phyloP scores from a whole-genome alignment of 2,797 vertebrate species.

The Eremophila alpestris region DNA sequence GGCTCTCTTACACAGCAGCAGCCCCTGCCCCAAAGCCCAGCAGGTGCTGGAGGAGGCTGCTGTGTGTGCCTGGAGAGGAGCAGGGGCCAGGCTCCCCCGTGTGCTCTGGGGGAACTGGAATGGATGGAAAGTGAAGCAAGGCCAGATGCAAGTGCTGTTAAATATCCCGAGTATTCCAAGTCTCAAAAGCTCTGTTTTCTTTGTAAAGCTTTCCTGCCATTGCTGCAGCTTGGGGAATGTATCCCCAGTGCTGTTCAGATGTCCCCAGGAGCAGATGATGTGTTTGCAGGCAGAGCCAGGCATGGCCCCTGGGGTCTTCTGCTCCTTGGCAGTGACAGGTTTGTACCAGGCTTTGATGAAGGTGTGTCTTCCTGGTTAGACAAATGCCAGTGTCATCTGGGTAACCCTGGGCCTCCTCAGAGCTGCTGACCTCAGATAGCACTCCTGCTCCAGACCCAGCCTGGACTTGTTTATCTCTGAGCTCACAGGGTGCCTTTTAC shows the following conservation, averaged over 20 bases:
- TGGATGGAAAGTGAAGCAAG: background rate
- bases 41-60: background rate
- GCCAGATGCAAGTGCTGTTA: slow-evolving; percentile 4
- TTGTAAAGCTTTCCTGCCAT: slow-evolving; percentile 1
- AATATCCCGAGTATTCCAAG: background rate
- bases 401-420: background rate
- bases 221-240: background rate
- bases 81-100: background rate
- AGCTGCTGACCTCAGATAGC: background rate
- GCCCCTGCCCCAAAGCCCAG: background rate
- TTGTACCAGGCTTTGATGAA: background rate
- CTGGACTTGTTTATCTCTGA: background rate
- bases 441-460: background rate
- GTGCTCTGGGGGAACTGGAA: background rate
- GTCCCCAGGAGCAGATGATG: background rate
- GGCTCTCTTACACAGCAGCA: background rate
- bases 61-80: background rate
- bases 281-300: background rate
- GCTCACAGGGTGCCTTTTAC: background rate
- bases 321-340: background rate
- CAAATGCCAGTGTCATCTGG: background rate
- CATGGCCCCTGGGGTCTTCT: background rate
- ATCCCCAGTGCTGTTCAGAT: background rate
- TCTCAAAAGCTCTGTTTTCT: slow-evolving; percentile 11
- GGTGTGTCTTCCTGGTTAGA: background rate